Evolutionary conservation across 2,888 invertebrate genomes (phyloP), one percentile per base, ranked within the genome.

Genomic region (Polydesmus complanatus): DNA sequence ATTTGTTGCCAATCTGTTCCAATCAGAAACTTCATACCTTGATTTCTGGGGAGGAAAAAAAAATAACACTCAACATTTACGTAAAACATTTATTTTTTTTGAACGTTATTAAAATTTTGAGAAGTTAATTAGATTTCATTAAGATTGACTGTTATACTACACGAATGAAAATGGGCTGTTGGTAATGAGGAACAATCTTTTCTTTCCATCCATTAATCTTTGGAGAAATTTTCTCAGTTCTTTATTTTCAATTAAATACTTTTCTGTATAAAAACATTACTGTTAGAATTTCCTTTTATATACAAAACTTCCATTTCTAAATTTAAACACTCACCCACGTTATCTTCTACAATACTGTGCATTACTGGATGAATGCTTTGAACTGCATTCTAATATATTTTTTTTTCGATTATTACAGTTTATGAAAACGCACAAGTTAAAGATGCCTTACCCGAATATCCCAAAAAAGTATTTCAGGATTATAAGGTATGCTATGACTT

Each of bases 101-200:
- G n/a, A n/a, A n/a, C n/a, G n/a, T n/a, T n/a, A n/a, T 37, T 37
- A 25, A 22, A 25, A 26, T 55, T 19, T 26, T 27, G 14, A 37
- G 5, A 37, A 37, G 37, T 37, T 37, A 14, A 37, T 14, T 37
- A 8, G 5, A 14, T 37, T 8, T 8, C 14, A 37, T 37, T 37
- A 5, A 37, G 14, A 37, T 37, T 37, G 8, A 37, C 8, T 37
- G 37, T 5, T 37, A 8, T 64, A 70, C 67, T 61, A 74, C 93
- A 92, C 94, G 79, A 97, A 97, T 69, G 86, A 85, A 73, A 84
- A 95, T 0, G 95, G 95, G 73, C 95, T 95, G 73, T 97, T 97
- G 11, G 97, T 96, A 18, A 98, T 92, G 61, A 97, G 78, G 74
- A 97, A 97, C 66, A 95, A 78, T 72, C 91, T 89, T 73, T 95